Evolutionary conservation across 1,140 invertebrate species (phyloP).

Genomic region (Trichogramma pretiosum): DNA sequence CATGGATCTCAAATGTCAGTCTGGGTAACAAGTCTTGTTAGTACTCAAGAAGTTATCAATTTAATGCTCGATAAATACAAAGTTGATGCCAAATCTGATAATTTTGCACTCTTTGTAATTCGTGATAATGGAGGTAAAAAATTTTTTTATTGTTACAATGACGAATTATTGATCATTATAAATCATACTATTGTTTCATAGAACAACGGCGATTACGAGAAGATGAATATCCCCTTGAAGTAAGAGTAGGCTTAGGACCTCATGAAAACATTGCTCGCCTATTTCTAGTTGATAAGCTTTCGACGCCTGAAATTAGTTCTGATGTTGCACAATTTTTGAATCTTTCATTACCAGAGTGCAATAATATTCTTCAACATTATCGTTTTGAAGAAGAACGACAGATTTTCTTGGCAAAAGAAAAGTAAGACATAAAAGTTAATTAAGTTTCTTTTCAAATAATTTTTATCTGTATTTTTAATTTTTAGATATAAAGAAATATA

Average conservation of each 20-base stretch:
- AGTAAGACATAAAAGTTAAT: conserved; percentile 45
- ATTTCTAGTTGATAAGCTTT: conserved; percentile 69
- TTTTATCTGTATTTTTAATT: conserved; percentile 6
- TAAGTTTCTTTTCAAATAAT: conserved; percentile 10
- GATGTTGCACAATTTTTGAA: conserved; percentile 80
- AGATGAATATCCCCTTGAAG: conserved; percentile 70
- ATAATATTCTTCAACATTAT: conserved; percentile 70
- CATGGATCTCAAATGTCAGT: conserved; percentile 78
- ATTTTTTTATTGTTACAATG: background rate
- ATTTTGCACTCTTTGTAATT: conserved; percentile 76
- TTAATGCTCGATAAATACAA: conserved; percentile 81
- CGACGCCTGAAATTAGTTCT: conserved; percentile 63
- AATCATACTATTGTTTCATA: conserved; percentile 27
- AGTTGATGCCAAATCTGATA: conserved; percentile 66
- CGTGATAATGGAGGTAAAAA: conserved; percentile 69
- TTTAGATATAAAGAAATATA: conserved; percentile 58
- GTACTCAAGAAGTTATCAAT: conserved; percentile 73
- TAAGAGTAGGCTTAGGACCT: conserved; percentile 68
- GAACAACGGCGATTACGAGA: conserved; percentile 68
- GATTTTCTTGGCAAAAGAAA: conserved; percentile 58
- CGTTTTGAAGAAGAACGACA: conserved; percentile 69
- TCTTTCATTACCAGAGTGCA: conserved; percentile 67
- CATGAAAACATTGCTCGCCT: conserved; percentile 74
- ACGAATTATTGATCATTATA: conserved; percentile 2
- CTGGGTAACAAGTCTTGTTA: conserved; percentile 73